A percentile compares a stretch with the other conserved stretches of the same genome.
Evolutionary conservation across 64 coral and sea anemone genomes (phyloP).

Genomic region (Pocillopora damicornis): DNA sequence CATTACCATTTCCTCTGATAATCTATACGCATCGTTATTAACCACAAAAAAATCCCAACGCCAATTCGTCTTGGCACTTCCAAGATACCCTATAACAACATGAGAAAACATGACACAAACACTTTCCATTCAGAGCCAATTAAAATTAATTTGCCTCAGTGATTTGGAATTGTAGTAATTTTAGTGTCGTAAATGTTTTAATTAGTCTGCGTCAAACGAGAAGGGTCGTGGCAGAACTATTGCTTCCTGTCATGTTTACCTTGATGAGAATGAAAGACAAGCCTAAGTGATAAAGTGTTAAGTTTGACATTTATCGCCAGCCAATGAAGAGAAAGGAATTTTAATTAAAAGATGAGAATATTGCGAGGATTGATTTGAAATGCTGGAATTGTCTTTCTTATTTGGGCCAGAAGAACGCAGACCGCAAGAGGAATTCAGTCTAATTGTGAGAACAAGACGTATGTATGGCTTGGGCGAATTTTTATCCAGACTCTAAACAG

Average conservation of each 20-base stretch:
- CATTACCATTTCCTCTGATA: too few relatives aligned
- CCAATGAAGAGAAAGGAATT: slow-evolving; percentile 12
- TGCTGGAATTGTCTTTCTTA: neutral
- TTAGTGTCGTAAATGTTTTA: neutral
- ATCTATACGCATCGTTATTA: too few relatives aligned
- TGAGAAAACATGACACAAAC: too few relatives aligned
- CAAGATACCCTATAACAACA: too few relatives aligned
- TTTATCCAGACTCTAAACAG: neutral
- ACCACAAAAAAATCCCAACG: too few relatives aligned
- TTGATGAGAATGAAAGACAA: neutral
- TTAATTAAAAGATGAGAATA: slow-evolving; percentile 7
- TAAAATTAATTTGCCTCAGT: too few relatives aligned
- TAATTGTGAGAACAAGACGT: neutral
- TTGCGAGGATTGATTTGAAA: neutral
- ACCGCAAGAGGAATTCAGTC: neutral
- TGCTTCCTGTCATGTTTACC: too few relatives aligned
- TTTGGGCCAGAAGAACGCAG: neutral
- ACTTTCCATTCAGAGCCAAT: too few relatives aligned
- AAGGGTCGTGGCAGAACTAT: neutral
- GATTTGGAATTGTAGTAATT: neutral
- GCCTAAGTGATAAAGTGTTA: neutral
- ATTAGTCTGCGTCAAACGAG: neutral
- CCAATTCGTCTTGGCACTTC: too few relatives aligned
- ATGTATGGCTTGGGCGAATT: neutral
- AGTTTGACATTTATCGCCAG: neutral